Evolutionary conservation across 2,113 vertebrate species (phyloP).

Genomic region (Melozone crissalis): DNA sequence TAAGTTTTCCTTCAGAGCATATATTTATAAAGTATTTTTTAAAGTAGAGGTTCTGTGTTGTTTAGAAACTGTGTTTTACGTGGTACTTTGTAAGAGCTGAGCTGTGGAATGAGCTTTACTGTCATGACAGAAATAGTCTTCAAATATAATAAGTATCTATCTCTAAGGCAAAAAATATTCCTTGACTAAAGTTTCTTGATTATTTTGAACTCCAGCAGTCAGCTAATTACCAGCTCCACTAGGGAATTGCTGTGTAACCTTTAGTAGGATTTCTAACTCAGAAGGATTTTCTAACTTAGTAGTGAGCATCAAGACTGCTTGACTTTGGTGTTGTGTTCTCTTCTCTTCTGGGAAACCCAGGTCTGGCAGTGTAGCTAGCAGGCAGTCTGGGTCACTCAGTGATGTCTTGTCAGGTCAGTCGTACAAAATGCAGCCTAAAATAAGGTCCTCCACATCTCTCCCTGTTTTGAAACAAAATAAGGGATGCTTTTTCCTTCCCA

Average conservation of each 20-base stretch:
- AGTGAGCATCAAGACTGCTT: background rate
- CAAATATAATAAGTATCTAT: background rate
- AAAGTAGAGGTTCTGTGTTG: background rate
- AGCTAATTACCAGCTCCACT: background rate
- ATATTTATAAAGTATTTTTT: background rate
- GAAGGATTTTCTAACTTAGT: background rate
- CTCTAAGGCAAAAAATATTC: background rate
- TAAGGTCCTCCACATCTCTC: background rate
- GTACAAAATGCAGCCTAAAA: background rate
- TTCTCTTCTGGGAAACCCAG: rapidly evolving
- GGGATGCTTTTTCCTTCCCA: background rate
- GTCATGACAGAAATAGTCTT: background rate
- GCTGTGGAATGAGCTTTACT: background rate
- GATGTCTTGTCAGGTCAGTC: background rate
- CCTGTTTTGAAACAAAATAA: background rate
- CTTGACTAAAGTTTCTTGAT: background rate
- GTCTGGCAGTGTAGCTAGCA: background rate
- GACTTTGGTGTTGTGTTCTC: rapidly evolving
- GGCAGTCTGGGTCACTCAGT: background rate
- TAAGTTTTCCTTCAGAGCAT: background rate
- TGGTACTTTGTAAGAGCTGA: rapidly evolving
- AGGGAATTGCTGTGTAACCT: background rate
- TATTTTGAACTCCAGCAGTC: background rate
- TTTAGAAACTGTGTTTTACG: background rate
- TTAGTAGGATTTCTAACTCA: background rate